Conservation (phyloP, 2,113 vertebrate species). For the Vulpes vulpes region DNA sequence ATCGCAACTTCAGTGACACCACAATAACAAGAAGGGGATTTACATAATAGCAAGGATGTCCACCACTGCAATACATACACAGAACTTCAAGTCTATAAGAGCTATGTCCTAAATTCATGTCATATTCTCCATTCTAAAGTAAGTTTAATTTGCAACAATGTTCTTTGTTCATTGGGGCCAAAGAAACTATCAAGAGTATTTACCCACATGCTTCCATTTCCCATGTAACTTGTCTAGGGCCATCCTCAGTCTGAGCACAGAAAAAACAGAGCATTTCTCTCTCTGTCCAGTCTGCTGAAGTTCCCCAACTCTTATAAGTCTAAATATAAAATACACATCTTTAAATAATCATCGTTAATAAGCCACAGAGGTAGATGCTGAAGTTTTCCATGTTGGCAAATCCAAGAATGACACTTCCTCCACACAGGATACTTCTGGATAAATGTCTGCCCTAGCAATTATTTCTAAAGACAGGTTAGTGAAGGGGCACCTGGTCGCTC, state of each 20-base stretch:
- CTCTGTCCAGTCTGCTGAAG: not conserved
- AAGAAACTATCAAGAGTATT: not conserved
- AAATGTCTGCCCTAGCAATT: not conserved
- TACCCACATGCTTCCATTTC: not conserved
- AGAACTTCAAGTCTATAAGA: not conserved
- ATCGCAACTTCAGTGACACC: not conserved
- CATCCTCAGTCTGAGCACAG: not conserved
- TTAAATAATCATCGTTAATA: not conserved
- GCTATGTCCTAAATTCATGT: not conserved
- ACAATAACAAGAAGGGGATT: not conserved
- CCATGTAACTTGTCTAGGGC: not conserved
- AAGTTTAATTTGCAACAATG: not conserved
- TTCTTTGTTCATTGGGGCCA: not conserved
- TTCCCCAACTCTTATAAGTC: not conserved
- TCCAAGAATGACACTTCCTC: not conserved
- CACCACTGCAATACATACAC: not conserved
- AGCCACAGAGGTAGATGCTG: not conserved
- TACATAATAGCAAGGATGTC: not conserved
- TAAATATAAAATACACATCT: constrained; percentile 6
- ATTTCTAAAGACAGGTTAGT: constrained; percentile 1
- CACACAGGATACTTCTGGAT: not conserved
- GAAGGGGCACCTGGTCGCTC: not conserved
- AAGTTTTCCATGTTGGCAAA: constrained; percentile 17
- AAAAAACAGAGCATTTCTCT: not conserved
- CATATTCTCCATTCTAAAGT: not conserved